Conservation (phyloP, 1,140 invertebrate species). For the Marisa cornuarietis region DNA sequence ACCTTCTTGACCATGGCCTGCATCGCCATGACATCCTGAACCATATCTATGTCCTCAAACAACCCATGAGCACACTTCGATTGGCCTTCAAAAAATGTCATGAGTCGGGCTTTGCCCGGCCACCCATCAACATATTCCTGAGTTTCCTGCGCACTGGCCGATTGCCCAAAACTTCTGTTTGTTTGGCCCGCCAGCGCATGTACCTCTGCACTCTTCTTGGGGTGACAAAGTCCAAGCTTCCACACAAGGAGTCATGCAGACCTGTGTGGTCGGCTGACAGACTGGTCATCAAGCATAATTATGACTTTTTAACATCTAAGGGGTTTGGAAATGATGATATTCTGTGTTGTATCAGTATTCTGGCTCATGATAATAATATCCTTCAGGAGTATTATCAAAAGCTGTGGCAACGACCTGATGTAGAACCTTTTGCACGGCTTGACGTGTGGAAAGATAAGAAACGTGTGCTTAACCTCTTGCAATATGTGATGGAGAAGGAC, state of each 20-base stretch:
- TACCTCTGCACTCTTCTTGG: background rate
- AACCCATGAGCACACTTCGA: background rate
- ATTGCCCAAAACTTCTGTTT: background rate
- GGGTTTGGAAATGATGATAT: slow-evolving; percentile 10
- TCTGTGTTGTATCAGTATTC: background rate
- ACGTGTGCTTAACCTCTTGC: background rate
- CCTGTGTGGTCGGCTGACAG: slow-evolving; percentile 12
- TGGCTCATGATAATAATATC: slow-evolving; percentile 8
- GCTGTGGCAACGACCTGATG: slow-evolving; percentile 13
- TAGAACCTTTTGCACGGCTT: background rate
- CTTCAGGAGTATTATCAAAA: slow-evolving; percentile 2
- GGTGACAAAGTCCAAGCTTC: background rate
- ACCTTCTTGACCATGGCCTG: slow-evolving; percentile 7
- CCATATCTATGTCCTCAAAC: slow-evolving; percentile 16
- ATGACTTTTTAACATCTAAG: slow-evolving; percentile 14
- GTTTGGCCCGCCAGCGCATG: background rate
- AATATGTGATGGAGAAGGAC: slow-evolving; percentile 18
- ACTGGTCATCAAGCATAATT: slow-evolving; percentile 10
- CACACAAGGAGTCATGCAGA: background rate
- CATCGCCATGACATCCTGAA: background rate
- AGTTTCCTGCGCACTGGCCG: slow-evolving; percentile 6
- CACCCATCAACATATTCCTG: slow-evolving; percentile 13
- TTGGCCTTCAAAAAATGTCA: background rate
- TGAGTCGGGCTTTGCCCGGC: background rate
- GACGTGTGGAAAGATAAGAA: slow-evolving; percentile 2